Conservation (phyloP, 2,797 vertebrate genomes). For the Spinibarbus caldwelli region DNA sequence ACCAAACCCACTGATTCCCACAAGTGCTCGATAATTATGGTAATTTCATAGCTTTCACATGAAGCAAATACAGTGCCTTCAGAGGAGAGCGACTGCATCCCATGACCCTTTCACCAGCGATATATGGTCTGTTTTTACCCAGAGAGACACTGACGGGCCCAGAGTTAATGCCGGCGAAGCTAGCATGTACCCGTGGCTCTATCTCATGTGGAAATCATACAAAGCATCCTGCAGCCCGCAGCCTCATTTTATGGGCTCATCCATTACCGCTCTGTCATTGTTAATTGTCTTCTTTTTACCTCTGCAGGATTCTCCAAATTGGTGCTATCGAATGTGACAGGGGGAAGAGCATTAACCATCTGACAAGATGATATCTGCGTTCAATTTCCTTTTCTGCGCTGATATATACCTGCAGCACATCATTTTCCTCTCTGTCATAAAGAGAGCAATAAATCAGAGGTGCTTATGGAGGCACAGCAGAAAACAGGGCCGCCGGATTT, state of each 20-base stretch:
- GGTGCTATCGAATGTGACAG: slow-evolving; percentile 99
- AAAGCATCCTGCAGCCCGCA: slow-evolving; percentile 96
- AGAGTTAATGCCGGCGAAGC: slow-evolving; percentile 85
- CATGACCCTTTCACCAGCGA: slow-evolving; percentile 38
- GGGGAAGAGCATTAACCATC: slow-evolving; percentile 99
- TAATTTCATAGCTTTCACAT: slow-evolving; percentile 53
- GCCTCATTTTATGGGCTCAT: slow-evolving; percentile 99
- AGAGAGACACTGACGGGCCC: slow-evolving; percentile 62
- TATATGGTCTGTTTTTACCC: slow-evolving; percentile 22
- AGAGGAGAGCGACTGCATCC: slow-evolving; percentile 4
- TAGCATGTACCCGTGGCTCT: slow-evolving; percentile 90
- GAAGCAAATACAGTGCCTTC: background rate
- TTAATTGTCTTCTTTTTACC: slow-evolving; percentile 99
- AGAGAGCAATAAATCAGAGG: slow-evolving; percentile 99
- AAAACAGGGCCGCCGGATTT: slow-evolving; percentile 89
- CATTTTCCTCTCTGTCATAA: slow-evolving; percentile 99
- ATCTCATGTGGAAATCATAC: slow-evolving; percentile 99
- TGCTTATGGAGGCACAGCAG: slow-evolving; percentile 97
- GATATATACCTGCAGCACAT: slow-evolving; percentile 99
- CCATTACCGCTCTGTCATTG: slow-evolving; percentile 99
- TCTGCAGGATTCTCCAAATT: slow-evolving; percentile 99
- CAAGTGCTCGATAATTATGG: slow-evolving; percentile 70
- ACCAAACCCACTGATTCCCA: slow-evolving; percentile 66
- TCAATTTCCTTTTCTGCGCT: slow-evolving; percentile 99
- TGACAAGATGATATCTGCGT: slow-evolving; percentile 99